Base-by-base conservation (phyloP, 1,140 invertebrate genomes). In the Phocides pigmalion region DNA sequence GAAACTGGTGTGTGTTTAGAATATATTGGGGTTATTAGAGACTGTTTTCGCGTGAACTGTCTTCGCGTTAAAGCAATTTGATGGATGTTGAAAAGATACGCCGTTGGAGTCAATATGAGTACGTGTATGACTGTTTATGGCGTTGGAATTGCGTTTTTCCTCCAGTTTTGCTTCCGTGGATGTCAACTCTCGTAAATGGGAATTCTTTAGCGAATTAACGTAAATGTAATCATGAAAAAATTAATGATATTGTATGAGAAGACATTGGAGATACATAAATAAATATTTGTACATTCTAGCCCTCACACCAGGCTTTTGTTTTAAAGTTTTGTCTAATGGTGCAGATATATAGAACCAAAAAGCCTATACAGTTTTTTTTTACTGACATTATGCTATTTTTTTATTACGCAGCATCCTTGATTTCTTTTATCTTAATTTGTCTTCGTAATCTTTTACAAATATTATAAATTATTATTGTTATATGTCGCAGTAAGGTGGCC, bases 11-110 rank as follows among this genome's bases (percentile, higher is more conserved):
- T 25, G 49, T 35, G 58, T 59, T 59, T 14, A 28, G 67, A 39
- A 59, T 37, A 63, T 59, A 61, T 74, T 35, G 20, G 17, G 42
- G 50, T 54, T 44, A 64, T 66, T 72, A 72, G 51, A 37, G 59
- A 19, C 44, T 5, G 28, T 68, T 61, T 68, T 72, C 47, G 28
- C 15, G 46, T 66, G 53, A 25, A 42, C 19, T 39, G 9, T 42
- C 35, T 11, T 25, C 1, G 25, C 17, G 19, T 54, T 50, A 22
- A 3, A 22, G n/a, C 17, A 15, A 39, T 53, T 53, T 54, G 51
- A 54, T 54, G 17, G 51, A 54, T 54, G 37, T 16, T 4, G 49
- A 35, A 19, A 53, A 42, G 51, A 54, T 41, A 54, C 19, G 8
- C 19, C 37, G 35, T 9, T 53, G 1, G 32, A 54, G 16, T 54